These are phyloP conservation scores for Coelopa frigida DNA, from an alignment of 1,140 invertebrate species.

Conservation along the genomic window DNA sequence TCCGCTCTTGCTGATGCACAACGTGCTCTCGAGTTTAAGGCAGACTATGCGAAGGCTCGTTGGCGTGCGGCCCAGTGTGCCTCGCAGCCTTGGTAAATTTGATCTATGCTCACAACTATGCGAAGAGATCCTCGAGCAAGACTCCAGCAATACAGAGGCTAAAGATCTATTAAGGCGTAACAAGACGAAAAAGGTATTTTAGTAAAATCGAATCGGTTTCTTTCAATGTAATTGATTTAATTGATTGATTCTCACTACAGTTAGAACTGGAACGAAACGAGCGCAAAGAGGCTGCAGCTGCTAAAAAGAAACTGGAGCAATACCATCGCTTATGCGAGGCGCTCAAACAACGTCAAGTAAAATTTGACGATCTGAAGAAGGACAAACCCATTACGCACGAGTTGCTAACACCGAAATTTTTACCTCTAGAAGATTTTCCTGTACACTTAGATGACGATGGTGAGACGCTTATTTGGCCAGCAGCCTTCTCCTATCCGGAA, in stretches of 20 bases:
- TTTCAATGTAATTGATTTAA: background rate
- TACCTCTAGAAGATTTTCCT: constrained; percentile 35
- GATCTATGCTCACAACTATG: constrained; percentile 68
- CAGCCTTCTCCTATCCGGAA: constrained; percentile 79
- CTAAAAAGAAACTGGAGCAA: constrained; percentile 48
- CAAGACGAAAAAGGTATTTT: constrained; percentile 45
- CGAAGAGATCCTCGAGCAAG: constrained; percentile 56
- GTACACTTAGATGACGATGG: constrained; percentile 38
- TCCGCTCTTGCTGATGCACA: constrained; percentile 68
- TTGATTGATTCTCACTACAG: constrained; percentile 22
- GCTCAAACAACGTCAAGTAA: constrained; percentile 49
- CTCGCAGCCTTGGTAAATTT: constrained; percentile 59
- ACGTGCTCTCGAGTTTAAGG: constrained; percentile 67
- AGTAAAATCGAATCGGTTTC: background rate
- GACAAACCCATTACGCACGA: constrained; percentile 44
- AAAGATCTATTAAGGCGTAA: constrained; percentile 54
- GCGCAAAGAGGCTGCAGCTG: constrained; percentile 51
- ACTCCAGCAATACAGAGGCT: constrained; percentile 53
- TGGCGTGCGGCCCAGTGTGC: constrained; percentile 68
- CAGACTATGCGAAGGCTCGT: constrained; percentile 72
- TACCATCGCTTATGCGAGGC: constrained; percentile 42
- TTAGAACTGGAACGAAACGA: constrained; percentile 53
- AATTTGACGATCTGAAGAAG: constrained; percentile 48
- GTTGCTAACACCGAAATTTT: constrained; percentile 43
- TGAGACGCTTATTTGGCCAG: constrained; percentile 68